These are phyloP conservation scores for Austrofundulus limnaeus DNA, from an alignment of 2,113 vertebrate species.

Conservation along the genomic window DNA sequence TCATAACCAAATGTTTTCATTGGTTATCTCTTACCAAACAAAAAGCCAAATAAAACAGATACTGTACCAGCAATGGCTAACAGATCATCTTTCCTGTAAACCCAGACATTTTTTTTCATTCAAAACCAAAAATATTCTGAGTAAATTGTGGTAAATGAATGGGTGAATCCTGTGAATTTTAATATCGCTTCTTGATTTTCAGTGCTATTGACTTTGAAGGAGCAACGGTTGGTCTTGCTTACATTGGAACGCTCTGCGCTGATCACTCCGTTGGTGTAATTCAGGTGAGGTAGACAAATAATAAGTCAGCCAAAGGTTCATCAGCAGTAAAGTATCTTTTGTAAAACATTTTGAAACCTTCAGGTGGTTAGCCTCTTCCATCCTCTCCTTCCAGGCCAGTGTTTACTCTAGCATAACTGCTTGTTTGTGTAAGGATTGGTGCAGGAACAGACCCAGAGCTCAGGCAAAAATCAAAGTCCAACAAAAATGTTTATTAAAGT, in stretches of 20 bases:
- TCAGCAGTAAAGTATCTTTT: no score
- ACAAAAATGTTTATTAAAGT: no score
- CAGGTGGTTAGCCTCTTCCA: no score
- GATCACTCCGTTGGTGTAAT: conserved; percentile 74
- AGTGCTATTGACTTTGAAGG: conserved; percentile 80
- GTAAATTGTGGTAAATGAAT: no score
- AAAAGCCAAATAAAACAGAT: not conserved
- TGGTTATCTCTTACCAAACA: not conserved
- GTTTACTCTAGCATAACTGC: no score
- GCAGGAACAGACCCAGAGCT: no score
- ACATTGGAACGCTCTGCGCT: conserved; percentile 74
- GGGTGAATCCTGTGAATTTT: no score
- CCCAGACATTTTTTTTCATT: not conserved
- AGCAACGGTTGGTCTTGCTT: conserved; percentile 78
- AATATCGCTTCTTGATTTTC: conserved; percentile 27
- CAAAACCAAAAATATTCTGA: not conserved
- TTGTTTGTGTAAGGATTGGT: no score
- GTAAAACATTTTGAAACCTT: no score
- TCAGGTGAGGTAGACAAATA: conserved; percentile 60
- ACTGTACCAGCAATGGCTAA: not conserved
- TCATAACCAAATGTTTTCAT: not conserved
- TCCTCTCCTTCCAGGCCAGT: no score
- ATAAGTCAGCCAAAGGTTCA: no score
- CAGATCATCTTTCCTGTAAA: not conserved
- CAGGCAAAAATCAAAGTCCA: no score